Evolutionary conservation across 2,797 vertebrate genomes (phyloP).

Genomic region (Sylvilagus floridanus): DNA sequence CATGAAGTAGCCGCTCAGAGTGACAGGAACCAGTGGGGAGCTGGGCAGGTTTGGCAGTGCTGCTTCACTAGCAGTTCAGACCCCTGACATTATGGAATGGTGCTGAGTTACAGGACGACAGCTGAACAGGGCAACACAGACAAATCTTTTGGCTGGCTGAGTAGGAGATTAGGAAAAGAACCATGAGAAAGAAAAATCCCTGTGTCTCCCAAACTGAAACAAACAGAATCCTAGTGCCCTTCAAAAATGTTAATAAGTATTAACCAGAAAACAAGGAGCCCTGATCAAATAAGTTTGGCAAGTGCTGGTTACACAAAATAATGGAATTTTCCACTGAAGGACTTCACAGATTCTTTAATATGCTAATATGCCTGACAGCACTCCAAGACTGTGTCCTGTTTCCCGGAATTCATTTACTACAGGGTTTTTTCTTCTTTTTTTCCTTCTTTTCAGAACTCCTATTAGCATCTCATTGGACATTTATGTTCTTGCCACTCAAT

Average conservation of each 20-base stretch:
- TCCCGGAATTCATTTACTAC: conserved; percentile 54
- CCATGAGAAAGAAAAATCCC: neutral
- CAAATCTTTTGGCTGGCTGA: neutral
- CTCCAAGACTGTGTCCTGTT: neutral
- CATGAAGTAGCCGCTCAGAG: neutral
- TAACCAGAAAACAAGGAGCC: neutral
- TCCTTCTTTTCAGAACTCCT: neutral
- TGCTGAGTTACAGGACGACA: neutral
- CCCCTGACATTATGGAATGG: neutral
- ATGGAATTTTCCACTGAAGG: neutral
- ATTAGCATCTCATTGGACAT: conserved; percentile 33
- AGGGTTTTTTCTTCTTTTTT: neutral
- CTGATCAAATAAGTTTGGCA: neutral
- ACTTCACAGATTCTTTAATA: neutral
- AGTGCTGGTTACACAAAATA: neutral
- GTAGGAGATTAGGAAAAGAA: neutral
- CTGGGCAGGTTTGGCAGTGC: neutral
- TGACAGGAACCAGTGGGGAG: neutral
- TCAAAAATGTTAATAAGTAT: neutral
- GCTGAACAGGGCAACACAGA: neutral
- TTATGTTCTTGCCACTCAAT: neutral
- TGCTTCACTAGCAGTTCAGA: neutral
- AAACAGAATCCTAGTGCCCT: neutral
- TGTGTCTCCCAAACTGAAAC: neutral
- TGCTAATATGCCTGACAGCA: neutral